phyloP scores from a whole-genome alignment of 2,113 vertebrate genomes.

The Syngnathus typhle region DNA sequence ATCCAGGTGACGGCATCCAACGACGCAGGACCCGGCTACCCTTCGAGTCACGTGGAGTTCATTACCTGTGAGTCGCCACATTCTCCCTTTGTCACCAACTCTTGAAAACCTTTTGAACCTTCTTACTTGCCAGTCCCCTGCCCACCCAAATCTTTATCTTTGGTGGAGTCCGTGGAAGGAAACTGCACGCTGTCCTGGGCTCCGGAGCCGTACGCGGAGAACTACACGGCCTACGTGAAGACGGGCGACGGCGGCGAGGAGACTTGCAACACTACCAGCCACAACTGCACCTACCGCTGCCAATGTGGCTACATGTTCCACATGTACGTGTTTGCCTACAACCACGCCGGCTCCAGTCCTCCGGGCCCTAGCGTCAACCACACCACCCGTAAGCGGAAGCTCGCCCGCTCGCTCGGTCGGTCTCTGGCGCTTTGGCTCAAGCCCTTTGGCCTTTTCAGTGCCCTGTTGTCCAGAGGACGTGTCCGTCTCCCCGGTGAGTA shows the following conservation, averaged over 20 bases:
- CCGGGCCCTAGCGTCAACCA: slow-evolving; percentile 75
- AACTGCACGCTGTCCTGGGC: slow-evolving; percentile 79
- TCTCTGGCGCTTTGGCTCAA: no score
- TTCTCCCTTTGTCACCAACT: no score
- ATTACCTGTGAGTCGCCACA: slow-evolving; percentile 69
- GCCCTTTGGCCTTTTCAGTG: slow-evolving; percentile 59
- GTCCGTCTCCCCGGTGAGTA: slow-evolving; percentile 61
- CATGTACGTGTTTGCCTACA: slow-evolving; percentile 81
- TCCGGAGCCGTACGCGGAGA: slow-evolving; percentile 58
- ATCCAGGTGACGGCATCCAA: slow-evolving; percentile 75
- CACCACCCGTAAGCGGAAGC: slow-evolving; percentile 74
- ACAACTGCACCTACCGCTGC: slow-evolving; percentile 74
- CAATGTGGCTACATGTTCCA: slow-evolving; percentile 85
- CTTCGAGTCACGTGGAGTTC: slow-evolving; percentile 65
- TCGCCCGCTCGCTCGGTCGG: background rate
- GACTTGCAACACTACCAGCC: slow-evolving; percentile 78
- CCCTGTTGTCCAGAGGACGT: slow-evolving; percentile 82
- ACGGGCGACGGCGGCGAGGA: slow-evolving; percentile 75
- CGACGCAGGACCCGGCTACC: slow-evolving; percentile 73
- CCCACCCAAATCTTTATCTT: slow-evolving; percentile 70
- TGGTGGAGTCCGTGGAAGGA: slow-evolving; percentile 68
- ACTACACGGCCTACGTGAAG: slow-evolving; percentile 80
- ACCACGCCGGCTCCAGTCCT: slow-evolving; percentile 79
- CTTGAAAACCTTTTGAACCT: no score
- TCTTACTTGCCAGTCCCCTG: slow-evolving; percentile 75